phyloP scores from a whole-genome alignment of 2,888 invertebrate genomes.

The Tanaodytes sp. region DNA sequence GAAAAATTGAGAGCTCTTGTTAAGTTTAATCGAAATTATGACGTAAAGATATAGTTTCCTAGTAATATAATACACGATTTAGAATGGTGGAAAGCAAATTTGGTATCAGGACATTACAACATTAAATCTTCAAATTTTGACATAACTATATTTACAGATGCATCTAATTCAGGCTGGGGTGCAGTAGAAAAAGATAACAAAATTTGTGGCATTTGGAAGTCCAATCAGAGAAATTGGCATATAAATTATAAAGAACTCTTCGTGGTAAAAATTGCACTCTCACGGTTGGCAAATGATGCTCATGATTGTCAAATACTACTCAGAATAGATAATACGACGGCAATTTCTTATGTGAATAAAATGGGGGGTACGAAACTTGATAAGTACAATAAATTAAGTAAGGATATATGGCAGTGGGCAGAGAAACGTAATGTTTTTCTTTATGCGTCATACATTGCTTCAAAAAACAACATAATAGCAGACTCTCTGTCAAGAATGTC shows the following conservation, averaged over 20 bases:
- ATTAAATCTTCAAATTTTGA: conserved; percentile 1
- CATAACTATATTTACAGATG: conserved; percentile 38
- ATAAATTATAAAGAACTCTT: background rate
- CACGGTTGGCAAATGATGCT: conserved; percentile 25
- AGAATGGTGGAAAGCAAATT: background rate
- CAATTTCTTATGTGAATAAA: conserved; percentile 26
- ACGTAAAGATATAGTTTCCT: background rate
- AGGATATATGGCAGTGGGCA: conserved; percentile 30
- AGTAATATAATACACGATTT: background rate
- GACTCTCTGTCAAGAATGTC: conserved; percentile 21
- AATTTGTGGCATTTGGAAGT: background rate
- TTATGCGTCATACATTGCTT: conserved; percentile 26
- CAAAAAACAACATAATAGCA: conserved; percentile 16
- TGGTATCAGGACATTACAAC: background rate
- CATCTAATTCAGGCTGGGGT: conserved; percentile 55
- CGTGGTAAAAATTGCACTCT: conserved; percentile 1
- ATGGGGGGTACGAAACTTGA: conserved; percentile 18
- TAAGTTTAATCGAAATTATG: background rate
- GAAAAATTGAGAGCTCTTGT: background rate
- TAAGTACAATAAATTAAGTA: background rate
- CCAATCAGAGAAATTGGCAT: background rate
- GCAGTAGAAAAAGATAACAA: conserved; percentile 18
- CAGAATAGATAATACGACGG: conserved; percentile 26
- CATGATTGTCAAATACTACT: conserved; percentile 6
- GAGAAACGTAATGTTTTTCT: conserved; percentile 14